Evolutionary conservation across 2,888 invertebrate genomes (phyloP).

Genomic region (Resseliella maxima): DNA sequence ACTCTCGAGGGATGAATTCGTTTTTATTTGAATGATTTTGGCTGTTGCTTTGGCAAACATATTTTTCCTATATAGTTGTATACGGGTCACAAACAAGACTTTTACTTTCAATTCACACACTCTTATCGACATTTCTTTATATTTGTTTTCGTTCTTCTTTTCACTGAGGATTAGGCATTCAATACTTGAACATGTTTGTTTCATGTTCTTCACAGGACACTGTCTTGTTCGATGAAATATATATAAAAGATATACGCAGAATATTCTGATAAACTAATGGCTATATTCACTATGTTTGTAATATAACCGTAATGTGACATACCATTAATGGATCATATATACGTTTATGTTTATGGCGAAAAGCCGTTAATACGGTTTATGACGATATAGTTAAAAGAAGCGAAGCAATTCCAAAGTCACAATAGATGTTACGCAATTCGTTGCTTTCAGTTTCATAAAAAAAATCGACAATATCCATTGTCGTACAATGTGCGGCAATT

Average conservation of each 20-base stretch:
- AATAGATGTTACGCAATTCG: constrained; percentile 28
- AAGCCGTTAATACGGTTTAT: constrained; percentile 54
- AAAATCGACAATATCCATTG: constrained; percentile 29
- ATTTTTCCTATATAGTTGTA: not conserved
- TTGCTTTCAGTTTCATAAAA: constrained; percentile 20
- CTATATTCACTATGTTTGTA: constrained; percentile 11
- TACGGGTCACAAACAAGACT: not conserved
- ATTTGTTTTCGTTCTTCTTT: not conserved
- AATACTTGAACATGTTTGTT: not conserved
- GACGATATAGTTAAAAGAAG: constrained; percentile 51
- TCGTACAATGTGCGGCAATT: constrained; percentile 2
- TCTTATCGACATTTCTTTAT: not conserved
- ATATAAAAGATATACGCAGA: not conserved
- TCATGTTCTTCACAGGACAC: not conserved
- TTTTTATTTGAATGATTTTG: constrained; percentile 40
- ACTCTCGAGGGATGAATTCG: constrained; percentile 25
- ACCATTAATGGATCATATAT: constrained; percentile 54
- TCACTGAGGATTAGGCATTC: not conserved
- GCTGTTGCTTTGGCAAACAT: not conserved
- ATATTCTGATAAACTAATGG: constrained; percentile 31
- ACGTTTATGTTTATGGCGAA: constrained; percentile 51
- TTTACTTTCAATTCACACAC: constrained; percentile 2
- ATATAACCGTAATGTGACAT: constrained; percentile 54
- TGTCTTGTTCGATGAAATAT: not conserved
- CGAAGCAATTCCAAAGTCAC: constrained; percentile 23